Base-by-base conservation (phyloP, 1,140 invertebrate species). In the Meloidogyne exigua region DNA sequence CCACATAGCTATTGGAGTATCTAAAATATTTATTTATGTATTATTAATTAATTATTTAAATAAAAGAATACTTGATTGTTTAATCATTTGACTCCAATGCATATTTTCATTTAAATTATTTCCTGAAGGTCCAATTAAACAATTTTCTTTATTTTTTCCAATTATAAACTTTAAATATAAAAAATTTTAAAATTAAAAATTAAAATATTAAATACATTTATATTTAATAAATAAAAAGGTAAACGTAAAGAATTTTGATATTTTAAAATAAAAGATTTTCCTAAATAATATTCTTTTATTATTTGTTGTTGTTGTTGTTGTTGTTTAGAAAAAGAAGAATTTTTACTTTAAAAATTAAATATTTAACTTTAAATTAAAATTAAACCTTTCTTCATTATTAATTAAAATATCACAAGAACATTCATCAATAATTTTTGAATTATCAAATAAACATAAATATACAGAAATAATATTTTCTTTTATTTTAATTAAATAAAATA, bases 81-180 rank as follows among this genome's bases (percentile, higher is more conserved):
- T 73, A 65, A 73, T 57, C 72, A 73, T 73, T 64, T 73, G 72
- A 15, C 44, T 57, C 72, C 72, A 73, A 23, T 73, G 72, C 21
- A 21, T 64, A 26, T 25, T 26, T 65, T 49, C 72, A n/a, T 36
- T 64, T 23, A 23, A 64, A 23, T 21, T 23, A 65, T 49, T 73
- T 26, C 72, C 72, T 26, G 72, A 18, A 23, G 72, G 72, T 7
- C 72, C 72, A 21, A 73, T 42, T 73, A 64, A 36, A 36, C 57
- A 73, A 64, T 26, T 62, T 11, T 36, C 57, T 32, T 57, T 13
- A 73, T 62, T 25, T 39, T 28, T 10, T 57, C n/a, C 39, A 57
- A 72, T 18, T 25, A 72, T n/a, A 72, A 18, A 72, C 44, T 39
- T 21, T 15, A 39, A 57, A n/a, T n/a, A n/a, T n/a, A 44, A 15